These are phyloP conservation scores for Eidolon helvum DNA, from an alignment of 2,113 vertebrate species.

Conservation along the genomic window DNA sequence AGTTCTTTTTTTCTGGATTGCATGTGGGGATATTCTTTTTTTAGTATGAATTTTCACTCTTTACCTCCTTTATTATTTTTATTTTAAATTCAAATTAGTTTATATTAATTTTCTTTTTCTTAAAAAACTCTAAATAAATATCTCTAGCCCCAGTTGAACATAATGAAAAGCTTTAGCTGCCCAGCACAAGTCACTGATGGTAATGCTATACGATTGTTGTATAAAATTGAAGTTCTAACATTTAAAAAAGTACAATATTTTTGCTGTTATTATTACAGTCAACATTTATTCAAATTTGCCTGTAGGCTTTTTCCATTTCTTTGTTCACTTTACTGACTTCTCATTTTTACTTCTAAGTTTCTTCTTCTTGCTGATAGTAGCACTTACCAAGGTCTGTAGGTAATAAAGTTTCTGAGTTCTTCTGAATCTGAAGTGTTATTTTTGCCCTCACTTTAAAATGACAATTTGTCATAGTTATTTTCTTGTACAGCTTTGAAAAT, in stretches of 20 bases:
- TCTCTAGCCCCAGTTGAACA: background rate
- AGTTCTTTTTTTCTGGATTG: background rate
- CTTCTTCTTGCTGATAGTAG: background rate
- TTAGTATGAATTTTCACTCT: background rate
- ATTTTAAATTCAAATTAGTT: slow-evolving; percentile 16
- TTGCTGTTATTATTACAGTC: background rate
- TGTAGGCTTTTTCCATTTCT: background rate
- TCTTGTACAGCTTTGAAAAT: background rate
- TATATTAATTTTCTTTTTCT: background rate
- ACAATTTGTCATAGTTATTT: background rate
- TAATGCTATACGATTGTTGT: background rate
- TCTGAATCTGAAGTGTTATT: background rate
- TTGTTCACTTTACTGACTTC: background rate
- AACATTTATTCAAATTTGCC: background rate
- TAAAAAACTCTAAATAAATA: background rate
- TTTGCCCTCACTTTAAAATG: background rate
- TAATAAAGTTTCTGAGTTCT: background rate
- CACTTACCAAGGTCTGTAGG: background rate
- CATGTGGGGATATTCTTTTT: background rate
- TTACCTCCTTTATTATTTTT: background rate
- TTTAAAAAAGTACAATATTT: background rate
- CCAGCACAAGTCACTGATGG: background rate
- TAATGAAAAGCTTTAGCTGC: background rate
- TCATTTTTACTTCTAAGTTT: background rate
- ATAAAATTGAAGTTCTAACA: background rate